Evolutionary conservation across 2,113 vertebrate species (phyloP).

Genomic region (Columba janthina): DNA sequence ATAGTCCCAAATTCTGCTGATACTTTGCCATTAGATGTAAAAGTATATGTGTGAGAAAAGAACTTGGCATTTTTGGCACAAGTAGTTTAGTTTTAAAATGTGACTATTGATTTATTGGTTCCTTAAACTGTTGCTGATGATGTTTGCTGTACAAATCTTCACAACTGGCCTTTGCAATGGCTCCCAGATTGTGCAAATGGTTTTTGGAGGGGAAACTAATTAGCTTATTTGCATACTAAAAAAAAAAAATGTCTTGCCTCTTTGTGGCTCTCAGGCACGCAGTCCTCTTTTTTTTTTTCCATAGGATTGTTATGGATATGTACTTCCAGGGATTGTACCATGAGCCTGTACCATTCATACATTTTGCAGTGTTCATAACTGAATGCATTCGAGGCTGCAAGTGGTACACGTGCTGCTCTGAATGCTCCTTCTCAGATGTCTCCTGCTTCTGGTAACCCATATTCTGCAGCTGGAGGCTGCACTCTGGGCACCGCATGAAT

Average conservation of each 20-base stretch:
- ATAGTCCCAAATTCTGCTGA: neutral
- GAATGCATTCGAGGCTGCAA: neutral
- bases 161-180: neutral
- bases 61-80: neutral
- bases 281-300: neutral
- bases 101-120: neutral
- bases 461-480: constrained; percentile 53
- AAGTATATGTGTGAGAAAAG: neutral
- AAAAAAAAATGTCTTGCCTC: neutral
- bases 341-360: constrained; percentile 6
- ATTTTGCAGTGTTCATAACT: constrained; percentile 17
- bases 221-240: neutral
- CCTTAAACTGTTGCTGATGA: neutral
- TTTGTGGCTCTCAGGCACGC: neutral
- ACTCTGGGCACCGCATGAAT: neutral
- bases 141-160: neutral
- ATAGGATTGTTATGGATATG: neutral
- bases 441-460: constrained; percentile 54
- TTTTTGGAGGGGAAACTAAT: neutral
- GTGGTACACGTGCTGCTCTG: constrained; percentile 46
- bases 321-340: neutral
- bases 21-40: neutral
- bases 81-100: neutral
- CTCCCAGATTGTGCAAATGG: neutral
- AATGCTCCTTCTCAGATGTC: constrained; percentile 61